A percentile compares a stretch with the other conserved stretches of the same genome.
phyloP scores from a whole-genome alignment of 64 coral and sea anemone species.

The Dendrophyllia cribrosa region DNA sequence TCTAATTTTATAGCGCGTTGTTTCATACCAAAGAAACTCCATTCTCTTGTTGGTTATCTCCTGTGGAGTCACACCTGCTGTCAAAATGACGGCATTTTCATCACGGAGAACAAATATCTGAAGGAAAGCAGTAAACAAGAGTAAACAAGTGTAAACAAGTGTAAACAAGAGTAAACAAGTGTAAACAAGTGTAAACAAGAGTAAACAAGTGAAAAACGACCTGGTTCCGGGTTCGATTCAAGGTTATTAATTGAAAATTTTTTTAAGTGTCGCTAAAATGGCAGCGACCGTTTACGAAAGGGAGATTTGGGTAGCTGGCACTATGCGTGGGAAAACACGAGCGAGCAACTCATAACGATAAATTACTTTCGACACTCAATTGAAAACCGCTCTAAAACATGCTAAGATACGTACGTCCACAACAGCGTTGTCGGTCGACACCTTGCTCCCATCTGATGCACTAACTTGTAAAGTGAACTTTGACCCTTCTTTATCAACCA shows the following conservation, averaged over 20 bases:
- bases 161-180: not conserved
- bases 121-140: not conserved
- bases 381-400: not conserved
- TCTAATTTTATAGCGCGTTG: no score
- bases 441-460: constrained; percentile 38
- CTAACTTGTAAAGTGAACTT: constrained; percentile 37
- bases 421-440: not conserved
- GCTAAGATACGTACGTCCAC: constrained; percentile 51
- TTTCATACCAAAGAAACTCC: constrained; percentile 25
- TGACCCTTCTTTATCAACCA: constrained; percentile 43
- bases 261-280: no score
- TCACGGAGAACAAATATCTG: constrained; percentile 67
- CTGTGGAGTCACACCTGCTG: constrained; percentile 21
- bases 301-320: no score
- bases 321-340: no score
- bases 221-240: no score
- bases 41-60: constrained; percentile 4
- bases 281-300: no score
- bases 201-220: not conserved
- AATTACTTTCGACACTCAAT: no score
- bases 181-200: not conserved
- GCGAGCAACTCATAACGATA: no score
- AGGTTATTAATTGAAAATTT: no score
- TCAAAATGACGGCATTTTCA: constrained; percentile 45
- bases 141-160: not conserved